Conservation (phyloP, 2,888 invertebrate species). For the Xylota segnis region DNA sequence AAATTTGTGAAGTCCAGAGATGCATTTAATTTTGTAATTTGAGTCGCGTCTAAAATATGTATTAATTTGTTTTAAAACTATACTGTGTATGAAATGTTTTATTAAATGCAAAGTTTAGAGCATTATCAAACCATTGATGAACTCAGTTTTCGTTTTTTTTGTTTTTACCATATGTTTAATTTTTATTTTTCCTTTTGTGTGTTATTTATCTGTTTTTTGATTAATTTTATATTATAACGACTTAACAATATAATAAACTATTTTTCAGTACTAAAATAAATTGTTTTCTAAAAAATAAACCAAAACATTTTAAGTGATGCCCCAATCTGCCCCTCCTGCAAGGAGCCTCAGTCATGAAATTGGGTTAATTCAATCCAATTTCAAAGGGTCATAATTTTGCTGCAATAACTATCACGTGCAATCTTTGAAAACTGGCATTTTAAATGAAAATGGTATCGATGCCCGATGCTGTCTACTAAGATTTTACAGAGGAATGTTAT, state of each 20-base stretch:
- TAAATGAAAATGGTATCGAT: slow-evolving; percentile 22
- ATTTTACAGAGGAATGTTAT: slow-evolving; percentile 55
- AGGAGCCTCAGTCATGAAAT: background rate
- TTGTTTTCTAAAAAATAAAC: background rate
- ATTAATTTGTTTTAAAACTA: background rate
- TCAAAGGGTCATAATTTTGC: background rate
- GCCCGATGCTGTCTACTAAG: slow-evolving; percentile 24
- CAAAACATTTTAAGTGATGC: background rate
- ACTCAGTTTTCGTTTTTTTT: background rate
- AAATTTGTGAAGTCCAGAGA: slow-evolving; percentile 82
- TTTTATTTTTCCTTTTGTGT: slow-evolving; percentile 3
- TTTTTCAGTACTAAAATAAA: background rate
- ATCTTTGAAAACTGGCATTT: slow-evolving; percentile 16
- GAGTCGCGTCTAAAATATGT: background rate
- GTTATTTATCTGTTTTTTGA: background rate
- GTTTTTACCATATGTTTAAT: background rate
- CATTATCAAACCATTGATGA: background rate
- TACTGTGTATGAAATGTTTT: background rate
- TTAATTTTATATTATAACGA: background rate
- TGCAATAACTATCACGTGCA: slow-evolving; percentile 4
- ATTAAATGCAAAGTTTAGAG: background rate
- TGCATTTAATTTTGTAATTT: slow-evolving; percentile 51
- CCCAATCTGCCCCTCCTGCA: background rate
- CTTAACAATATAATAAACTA: background rate
- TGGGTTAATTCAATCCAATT: slow-evolving; percentile 24